A percentile compares a stretch with the other conserved stretches of the same genome.
phyloP scores from a whole-genome alignment of 2,797 vertebrate genomes.

The Gorsachius magnificus region DNA sequence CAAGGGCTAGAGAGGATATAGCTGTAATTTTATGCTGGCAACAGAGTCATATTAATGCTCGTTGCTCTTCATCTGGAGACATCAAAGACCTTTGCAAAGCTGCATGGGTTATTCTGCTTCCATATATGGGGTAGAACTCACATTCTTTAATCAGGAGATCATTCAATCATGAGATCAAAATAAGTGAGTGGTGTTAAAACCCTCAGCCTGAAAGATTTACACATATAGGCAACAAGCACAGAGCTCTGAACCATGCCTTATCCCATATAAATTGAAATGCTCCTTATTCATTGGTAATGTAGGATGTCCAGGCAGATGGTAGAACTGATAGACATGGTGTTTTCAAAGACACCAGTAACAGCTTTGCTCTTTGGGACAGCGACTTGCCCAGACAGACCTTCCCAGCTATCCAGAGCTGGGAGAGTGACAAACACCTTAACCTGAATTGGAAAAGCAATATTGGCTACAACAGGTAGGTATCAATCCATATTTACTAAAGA shows the following conservation, averaged over 20 bases:
- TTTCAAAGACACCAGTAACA: neutral
- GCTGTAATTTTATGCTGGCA: constrained; percentile 23
- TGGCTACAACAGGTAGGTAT: neutral
- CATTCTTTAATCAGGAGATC: neutral
- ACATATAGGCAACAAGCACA: neutral
- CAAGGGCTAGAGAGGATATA: neutral
- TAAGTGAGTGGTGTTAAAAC: neutral
- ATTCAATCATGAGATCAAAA: neutral
- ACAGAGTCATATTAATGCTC: neutral
- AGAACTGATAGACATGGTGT: neutral
- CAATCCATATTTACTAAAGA: neutral
- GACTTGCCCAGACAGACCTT: neutral
- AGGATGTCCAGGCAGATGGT: neutral
- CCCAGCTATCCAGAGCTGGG: neutral
- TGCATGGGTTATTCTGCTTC: neutral
- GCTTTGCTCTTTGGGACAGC: neutral
- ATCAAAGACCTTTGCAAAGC: constrained; percentile 13
- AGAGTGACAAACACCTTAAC: neutral
- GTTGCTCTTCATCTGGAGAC: constrained; percentile 11
- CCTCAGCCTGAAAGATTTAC: neutral
- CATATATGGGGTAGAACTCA: neutral
- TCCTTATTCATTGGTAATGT: neutral
- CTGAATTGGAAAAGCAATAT: neutral
- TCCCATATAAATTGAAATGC: neutral
- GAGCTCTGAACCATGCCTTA: neutral